Percentiles rank a stretch among this genome's conserved stretches.
Evolutionary conservation across 2,888 invertebrate species (phyloP).

Genomic region (Rotaria sp.): DNA sequence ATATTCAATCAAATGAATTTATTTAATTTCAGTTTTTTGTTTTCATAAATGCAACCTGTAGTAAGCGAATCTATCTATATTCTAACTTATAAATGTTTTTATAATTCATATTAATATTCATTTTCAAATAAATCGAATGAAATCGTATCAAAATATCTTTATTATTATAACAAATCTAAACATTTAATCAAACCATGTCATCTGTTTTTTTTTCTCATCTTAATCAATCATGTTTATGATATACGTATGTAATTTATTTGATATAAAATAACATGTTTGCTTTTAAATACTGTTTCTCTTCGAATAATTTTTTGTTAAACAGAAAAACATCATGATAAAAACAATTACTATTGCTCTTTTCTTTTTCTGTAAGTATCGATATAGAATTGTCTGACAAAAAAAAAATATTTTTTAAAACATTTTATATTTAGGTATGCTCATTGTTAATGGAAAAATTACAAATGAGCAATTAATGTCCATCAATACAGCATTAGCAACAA

Average conservation of each 20-base stretch:
- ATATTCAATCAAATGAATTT: too few relatives aligned
- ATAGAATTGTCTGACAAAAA: background rate
- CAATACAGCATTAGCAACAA: background rate
- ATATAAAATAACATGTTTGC: background rate
- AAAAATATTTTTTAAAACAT: background rate
- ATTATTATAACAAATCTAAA: background rate
- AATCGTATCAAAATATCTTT: too few relatives aligned
- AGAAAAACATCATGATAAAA: background rate
- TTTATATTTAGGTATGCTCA: background rate
- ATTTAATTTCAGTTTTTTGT: too few relatives aligned
- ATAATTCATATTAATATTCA: too few relatives aligned
- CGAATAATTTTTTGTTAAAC: background rate
- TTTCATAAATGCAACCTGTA: too few relatives aligned
- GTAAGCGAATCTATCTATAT: too few relatives aligned
- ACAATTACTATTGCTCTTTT: background rate
- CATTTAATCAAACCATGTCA: background rate
- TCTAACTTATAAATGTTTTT: too few relatives aligned
- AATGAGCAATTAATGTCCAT: background rate
- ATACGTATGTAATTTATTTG: background rate
- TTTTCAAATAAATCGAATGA: too few relatives aligned
- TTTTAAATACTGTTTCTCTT: background rate
- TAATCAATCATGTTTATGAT: background rate
- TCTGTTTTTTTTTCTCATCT: background rate
- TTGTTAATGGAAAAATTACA: background rate
- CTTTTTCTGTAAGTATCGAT: background rate